A percentile compares a stretch with the other conserved stretches of the same genome.
phyloP scores from a whole-genome alignment of 2,797 vertebrate genomes.

The Rhinichthys osculus region DNA sequence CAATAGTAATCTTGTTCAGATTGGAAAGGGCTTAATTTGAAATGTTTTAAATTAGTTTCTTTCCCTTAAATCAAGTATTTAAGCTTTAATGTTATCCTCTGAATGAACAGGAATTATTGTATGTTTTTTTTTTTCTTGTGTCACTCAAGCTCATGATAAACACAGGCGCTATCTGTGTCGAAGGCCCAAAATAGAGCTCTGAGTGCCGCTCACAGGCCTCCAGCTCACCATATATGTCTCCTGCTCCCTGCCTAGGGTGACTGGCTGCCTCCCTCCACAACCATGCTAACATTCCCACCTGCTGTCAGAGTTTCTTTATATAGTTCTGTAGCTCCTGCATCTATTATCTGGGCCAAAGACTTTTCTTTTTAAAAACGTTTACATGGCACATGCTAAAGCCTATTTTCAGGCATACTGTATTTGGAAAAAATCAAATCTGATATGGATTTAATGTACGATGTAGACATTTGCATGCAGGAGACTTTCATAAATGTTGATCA shows the following conservation, averaged over 20 bases:
- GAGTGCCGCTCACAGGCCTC: slow-evolving; percentile 71
- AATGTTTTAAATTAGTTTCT: neutral
- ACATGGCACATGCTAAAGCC: slow-evolving; percentile 31
- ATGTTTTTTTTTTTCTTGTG: slow-evolving; percentile 61
- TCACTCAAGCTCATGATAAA: slow-evolving; percentile 81
- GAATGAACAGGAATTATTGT: slow-evolving; percentile 12
- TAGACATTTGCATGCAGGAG: slow-evolving; percentile 19
- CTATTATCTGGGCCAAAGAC: slow-evolving; percentile 33
- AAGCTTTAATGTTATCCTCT: neutral
- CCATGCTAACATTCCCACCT: slow-evolving; percentile 75
- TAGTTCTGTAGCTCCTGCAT: slow-evolving; percentile 50
- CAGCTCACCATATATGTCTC: slow-evolving; percentile 85
- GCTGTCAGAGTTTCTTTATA: slow-evolving; percentile 64
- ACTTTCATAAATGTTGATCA: slow-evolving; percentile 27
- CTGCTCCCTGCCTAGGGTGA: slow-evolving; percentile 61
- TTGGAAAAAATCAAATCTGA: slow-evolving; percentile 9
- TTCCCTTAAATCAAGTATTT: neutral
- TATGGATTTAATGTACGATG: neutral
- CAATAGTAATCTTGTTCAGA: neutral
- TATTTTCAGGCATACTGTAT: slow-evolving; percentile 25
- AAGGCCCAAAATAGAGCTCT: slow-evolving; percentile 88
- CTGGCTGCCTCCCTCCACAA: slow-evolving; percentile 55
- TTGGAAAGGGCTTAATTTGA: neutral
- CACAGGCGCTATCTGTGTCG: slow-evolving; percentile 84
- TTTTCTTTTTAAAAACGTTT: slow-evolving; percentile 45